These are phyloP conservation scores for Caenorhabditis uteleia DNA, from an alignment of 2,888 invertebrate genomes.

Conservation along the genomic window DNA sequence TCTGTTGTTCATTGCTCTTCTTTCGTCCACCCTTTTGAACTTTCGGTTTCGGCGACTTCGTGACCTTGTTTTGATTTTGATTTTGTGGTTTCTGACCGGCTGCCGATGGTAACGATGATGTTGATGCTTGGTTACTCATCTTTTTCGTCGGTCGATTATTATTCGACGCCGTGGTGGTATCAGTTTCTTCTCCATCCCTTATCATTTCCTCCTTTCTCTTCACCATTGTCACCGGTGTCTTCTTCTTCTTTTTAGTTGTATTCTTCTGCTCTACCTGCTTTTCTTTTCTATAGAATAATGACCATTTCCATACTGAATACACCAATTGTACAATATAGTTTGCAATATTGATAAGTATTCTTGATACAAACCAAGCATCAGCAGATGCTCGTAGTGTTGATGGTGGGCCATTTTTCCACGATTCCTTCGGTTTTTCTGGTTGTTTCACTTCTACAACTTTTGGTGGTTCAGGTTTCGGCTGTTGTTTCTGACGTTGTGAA, in stretches of 20 bases:
- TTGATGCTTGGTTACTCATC: too few species aligned
- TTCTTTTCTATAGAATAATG: conserved; percentile 33
- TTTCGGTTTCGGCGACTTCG: conserved; percentile 2
- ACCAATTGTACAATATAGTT: conserved; percentile 39
- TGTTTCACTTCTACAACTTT: background rate
- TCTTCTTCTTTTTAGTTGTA: conserved; percentile 2
- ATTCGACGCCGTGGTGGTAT: background rate
- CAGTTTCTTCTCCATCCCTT: background rate
- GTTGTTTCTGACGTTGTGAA: conserved; percentile 8
- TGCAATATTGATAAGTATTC: conserved; percentile 18
- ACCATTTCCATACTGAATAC: conserved; percentile 45
- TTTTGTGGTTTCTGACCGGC: too few species aligned
- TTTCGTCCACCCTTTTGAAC: background rate
- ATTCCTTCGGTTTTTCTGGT: background rate
- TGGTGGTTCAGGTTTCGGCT: background rate
- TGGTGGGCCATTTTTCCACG: conserved; percentile 7
- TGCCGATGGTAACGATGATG: too few species aligned
- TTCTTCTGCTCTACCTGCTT: too few species aligned
- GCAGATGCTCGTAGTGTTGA: conserved; percentile 32
- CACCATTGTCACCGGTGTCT: conserved; percentile 7
- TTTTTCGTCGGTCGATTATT: too few species aligned
- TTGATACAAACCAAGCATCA: conserved; percentile 29
- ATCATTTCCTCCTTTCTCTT: conserved; percentile 7
- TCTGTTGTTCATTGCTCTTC: conserved; percentile 2
- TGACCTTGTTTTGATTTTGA: background rate